A percentile compares a stretch with the other conserved stretches of the same genome.
phyloP scores from a whole-genome alignment of 2,888 invertebrate species.

The Zygothrica quintamaculata region DNA sequence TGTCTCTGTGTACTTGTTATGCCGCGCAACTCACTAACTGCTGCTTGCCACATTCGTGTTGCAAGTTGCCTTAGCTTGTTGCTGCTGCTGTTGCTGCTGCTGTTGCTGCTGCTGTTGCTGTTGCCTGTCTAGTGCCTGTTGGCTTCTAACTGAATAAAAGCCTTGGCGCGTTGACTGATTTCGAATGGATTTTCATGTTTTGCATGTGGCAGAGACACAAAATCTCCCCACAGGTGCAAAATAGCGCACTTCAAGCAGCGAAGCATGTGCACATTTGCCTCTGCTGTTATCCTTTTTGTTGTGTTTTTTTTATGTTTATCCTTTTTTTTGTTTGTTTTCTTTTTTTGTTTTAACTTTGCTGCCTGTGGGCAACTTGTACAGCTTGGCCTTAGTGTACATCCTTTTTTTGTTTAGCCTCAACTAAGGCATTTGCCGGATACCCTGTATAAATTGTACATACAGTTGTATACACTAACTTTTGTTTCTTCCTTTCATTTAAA shows the following conservation, averaged over 20 bases:
- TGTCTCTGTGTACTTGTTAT: no score
- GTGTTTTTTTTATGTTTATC: background rate
- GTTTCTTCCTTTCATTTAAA: no score
- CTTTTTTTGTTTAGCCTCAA: conserved; percentile 14
- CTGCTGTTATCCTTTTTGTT: conserved; percentile 22
- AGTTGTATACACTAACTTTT: no score
- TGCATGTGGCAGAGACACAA: conserved; percentile 54
- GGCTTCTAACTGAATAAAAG: conserved; percentile 76
- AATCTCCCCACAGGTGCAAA: conserved; percentile 76
- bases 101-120: conserved; percentile 19
- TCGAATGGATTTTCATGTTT: conserved; percentile 76
- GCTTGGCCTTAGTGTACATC: conserved; percentile 1
- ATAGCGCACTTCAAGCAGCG: conserved; percentile 74
- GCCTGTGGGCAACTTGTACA: conserved; percentile 7
- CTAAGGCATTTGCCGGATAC: conserved; percentile 20
- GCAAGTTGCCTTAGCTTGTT: background rate
- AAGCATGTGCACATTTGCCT: conserved; percentile 76
- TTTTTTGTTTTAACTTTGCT: conserved; percentile 14
- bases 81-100: conserved; percentile 9
- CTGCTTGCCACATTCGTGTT: conserved; percentile 15
- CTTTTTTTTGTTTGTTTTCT: background rate
- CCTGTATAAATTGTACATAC: no score
- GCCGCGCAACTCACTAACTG: conserved; percentile 1
- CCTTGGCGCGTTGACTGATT: conserved; percentile 78
- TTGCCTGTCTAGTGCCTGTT: conserved; percentile 21